Evolutionary conservation across 2,797 vertebrate genomes (phyloP), one percentile per base, ranked within the genome.

Genomic region (Taeniopygia guttata): DNA sequence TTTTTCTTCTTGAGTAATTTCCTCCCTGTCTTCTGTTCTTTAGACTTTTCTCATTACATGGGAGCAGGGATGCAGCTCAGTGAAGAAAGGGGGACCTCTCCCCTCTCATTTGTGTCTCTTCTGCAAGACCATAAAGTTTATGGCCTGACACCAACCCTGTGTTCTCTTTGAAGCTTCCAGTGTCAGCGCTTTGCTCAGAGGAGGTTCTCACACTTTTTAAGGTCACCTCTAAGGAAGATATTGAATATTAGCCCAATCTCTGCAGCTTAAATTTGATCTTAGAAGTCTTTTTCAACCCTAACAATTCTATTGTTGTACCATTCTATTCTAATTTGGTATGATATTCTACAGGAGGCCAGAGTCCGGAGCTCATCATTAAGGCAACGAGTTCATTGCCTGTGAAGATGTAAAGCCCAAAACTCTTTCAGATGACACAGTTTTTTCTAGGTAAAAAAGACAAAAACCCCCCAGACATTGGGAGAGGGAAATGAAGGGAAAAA

Each of bases 401-500:
- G 34, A 62, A 79, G 40, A 9, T 63, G 10, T 59, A 55, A 75
- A 77, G 12, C 8, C 8, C 19, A 26, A 43, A 89, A 30, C 5
- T 73, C 34, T 56, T 52, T 74, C 14, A 32, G 18, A 22, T 52
- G 26, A 46, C 34, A 32, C 3, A 21, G 10, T 20, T 27, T 83
- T 91, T 49, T 45, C 14, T 60, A 40, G 7, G 3, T 68, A 12
- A 60, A 87, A 92, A 70, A n/a, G 8, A 36, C 2, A 22, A 9
- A 55, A 43, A 16, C 3, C 2, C 11, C 27, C 12, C 36, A 48
- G 0, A 0, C 22, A 34, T 1, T 70, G 13, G 7, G 9, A 42
- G 3, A n/a, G 13, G 4, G 4, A 3, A 52, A 45, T 54, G 29
- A 60, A 87, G 40, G 14, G 0, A 2, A 11, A 64, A 72, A 30